Percentiles rank a stretch among this genome's conserved stretches.
Conservation (phyloP, 1,140 invertebrate genomes). For the Pantala flavescens region DNA sequence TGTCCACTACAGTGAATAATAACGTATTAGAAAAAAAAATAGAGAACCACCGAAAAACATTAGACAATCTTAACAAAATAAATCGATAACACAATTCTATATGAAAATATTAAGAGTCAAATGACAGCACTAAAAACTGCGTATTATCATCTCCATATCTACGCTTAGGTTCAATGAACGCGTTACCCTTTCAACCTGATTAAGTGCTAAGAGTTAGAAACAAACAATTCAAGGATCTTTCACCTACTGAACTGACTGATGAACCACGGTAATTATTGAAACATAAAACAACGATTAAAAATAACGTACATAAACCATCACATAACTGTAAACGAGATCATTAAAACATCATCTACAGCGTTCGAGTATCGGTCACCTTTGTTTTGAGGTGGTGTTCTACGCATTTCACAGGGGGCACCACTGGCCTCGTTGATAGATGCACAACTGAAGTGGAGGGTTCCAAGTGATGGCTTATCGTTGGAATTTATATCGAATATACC, state of each 20-base stretch:
- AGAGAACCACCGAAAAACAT: too few relatives aligned
- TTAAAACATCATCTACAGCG: neutral
- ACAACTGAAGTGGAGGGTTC: neutral
- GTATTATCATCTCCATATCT: too few relatives aligned
- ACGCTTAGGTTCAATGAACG: neutral
- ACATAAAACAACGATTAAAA: neutral
- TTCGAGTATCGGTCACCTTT: slow-evolving; percentile 30
- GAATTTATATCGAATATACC: neutral
- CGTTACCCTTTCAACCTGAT: neutral
- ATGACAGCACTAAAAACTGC: too few relatives aligned
- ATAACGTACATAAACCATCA: neutral
- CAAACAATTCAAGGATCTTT: neutral
- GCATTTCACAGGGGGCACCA: slow-evolving; percentile 34
- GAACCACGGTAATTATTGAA: neutral
- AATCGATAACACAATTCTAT: too few relatives aligned
- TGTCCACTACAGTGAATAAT: slow-evolving; percentile 32
- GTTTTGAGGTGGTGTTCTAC: slow-evolving; percentile 37
- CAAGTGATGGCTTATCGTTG: neutral
- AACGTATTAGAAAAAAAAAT: neutral
- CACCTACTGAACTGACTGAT: slow-evolving; percentile 8
- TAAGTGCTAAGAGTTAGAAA: neutral
- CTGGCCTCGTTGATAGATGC: slow-evolving; percentile 12
- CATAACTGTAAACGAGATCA: neutral
- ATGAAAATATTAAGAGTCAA: too few relatives aligned
- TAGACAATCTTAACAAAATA: too few relatives aligned